A percentile compares a stretch with the other conserved stretches of the same genome.
Evolutionary conservation across 2,113 vertebrate genomes (phyloP).

Genomic region (Lichenostomus cassidix): DNA sequence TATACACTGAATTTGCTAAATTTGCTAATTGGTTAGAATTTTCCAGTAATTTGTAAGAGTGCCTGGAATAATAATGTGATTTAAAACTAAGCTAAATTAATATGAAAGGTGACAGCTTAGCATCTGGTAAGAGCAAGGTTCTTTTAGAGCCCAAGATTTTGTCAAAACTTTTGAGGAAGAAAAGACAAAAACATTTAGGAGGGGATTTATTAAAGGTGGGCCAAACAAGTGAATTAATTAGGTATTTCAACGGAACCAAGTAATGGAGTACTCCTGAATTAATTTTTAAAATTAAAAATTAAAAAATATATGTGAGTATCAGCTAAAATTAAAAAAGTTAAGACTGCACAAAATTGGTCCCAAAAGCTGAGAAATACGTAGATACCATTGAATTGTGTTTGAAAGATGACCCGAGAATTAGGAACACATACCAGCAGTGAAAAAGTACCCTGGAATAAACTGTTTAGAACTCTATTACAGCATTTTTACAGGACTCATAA

Average conservation of each 20-base stretch:
- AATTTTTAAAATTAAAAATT: neutral
- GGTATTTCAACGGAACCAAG: constrained; percentile 8
- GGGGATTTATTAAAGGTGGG: neutral
- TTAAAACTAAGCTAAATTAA: neutral
- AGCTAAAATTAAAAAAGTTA: neutral
- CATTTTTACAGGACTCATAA: constrained; percentile 21
- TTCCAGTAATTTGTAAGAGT: neutral
- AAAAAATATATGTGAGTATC: neutral
- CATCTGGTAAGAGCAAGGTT: neutral
- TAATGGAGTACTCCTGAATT: neutral
- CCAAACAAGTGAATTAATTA: neutral
- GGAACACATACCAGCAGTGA: neutral
- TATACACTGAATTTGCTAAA: neutral
- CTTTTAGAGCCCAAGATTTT: neutral
- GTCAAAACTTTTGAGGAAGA: neutral
- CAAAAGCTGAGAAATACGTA: neutral
- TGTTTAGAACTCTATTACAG: neutral
- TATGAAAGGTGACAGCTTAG: neutral
- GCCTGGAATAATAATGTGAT: neutral
- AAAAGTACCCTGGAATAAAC: neutral
- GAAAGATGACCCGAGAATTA: neutral
- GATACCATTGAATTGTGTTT: neutral
- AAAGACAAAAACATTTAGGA: constrained; percentile 13
- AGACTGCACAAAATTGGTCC: neutral
- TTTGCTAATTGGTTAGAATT: too few relatives aligned